Conservation (phyloP, 92 coral and sea anemone genomes). For the Phenganax subtilis region DNA sequence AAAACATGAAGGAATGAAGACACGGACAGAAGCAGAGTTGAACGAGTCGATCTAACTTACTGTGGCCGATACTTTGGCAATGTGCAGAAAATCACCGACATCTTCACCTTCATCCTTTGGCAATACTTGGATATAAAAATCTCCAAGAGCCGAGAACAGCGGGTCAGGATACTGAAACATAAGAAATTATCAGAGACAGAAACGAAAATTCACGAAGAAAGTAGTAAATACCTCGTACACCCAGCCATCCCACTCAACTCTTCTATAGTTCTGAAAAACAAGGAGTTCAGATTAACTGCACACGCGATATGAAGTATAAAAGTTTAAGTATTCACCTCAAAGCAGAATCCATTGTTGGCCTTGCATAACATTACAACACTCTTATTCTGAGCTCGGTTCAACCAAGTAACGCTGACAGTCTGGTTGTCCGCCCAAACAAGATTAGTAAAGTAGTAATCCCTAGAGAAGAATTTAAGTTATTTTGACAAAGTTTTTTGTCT, state of each 20-base stretch:
- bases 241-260: constrained; percentile 68
- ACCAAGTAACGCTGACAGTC: constrained; percentile 62
- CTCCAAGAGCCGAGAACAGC: constrained; percentile 58
- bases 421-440: constrained; percentile 70
- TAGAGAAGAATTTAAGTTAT: constrained; percentile 7
- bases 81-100: constrained; percentile 64
- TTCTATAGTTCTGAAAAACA: constrained; percentile 49
- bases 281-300: constrained; percentile 20
- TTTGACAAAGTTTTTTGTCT: background rate
- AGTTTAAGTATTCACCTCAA: constrained; percentile 48
- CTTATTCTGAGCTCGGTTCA: constrained; percentile 70
- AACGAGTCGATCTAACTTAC: constrained; percentile 18
- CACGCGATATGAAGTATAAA: constrained; percentile 16
- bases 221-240: constrained; percentile 59
- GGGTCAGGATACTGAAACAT: constrained; percentile 60
- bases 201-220: background rate
- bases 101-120: constrained; percentile 64
- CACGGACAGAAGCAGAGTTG: background rate
- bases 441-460: constrained; percentile 81
- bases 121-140: constrained; percentile 53
- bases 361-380: constrained; percentile 51
- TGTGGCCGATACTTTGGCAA: constrained; percentile 46
- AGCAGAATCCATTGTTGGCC: constrained; percentile 37
- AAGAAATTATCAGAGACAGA: background rate
- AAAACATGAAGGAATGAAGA: background rate